Base-by-base conservation (phyloP, 2,113 vertebrate genomes). In the Rhegmatorhina hoffmannsi region DNA sequence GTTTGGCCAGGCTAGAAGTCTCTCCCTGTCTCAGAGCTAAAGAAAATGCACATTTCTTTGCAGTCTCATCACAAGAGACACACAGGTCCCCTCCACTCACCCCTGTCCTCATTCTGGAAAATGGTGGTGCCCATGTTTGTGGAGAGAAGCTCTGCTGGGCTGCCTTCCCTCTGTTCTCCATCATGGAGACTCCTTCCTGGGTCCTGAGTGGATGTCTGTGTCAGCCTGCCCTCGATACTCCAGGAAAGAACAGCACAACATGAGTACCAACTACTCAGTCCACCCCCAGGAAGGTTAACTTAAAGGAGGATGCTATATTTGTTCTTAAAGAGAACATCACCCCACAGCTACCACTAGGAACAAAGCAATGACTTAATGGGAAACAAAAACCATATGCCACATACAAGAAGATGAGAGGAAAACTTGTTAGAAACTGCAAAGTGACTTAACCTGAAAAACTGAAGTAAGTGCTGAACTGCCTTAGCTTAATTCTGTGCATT, bases 231-330 rank as follows among this genome's bases (percentile, higher is more conserved):
- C 36, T 33, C 16, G 1, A 2, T 4, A 13, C 18, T 59, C 24
- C 46, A 56, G 56, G 0, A 0, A 52, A 50, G 33, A 67, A 58
- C 70, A 55, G 66, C 15, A 33, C n/a, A 70, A 34, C 1, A 1
- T 10, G 36, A 69, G 33, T 2, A 1, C 25, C 17, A 44, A 17
- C 0, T 0, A 49, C 38, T 63, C 12, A 2, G 24, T 34, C 29
- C 64, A 49, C 43, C 25, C 60, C 40, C 64, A 60, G 46, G 49
- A 68, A 76, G 11, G 28, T 24, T 46, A 55, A 49, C 53, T 52
- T 83, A 60, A 40, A 84, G 20, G 20, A 58, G 60, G 38, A 40
- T 9, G 7, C 18, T 43, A 66, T 20, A 26, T 63, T 83, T 59
- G 53, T 8, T 84, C 64, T 43, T 56, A 50, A 77, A 77, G 53